Percentiles rank a stretch among this genome's conserved stretches.
These are phyloP conservation scores for Rhamnusium bicolor DNA, from an alignment of 2,888 invertebrate species.

Conservation along the genomic window DNA sequence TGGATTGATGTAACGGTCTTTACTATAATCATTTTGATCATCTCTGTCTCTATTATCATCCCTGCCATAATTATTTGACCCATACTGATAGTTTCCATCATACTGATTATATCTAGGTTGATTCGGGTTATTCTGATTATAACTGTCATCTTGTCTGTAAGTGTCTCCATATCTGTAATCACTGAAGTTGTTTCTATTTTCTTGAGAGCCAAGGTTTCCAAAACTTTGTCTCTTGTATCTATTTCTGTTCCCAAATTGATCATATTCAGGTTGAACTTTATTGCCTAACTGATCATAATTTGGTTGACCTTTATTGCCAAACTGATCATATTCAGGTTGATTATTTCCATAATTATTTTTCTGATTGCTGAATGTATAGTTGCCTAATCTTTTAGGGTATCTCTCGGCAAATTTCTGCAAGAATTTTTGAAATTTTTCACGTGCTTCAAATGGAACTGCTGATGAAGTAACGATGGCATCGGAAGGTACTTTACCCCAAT, in stretches of 20 bases:
- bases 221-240: conserved; percentile 30
- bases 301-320: conserved; percentile 52
- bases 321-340: conserved; percentile 53
- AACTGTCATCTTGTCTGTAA: conserved; percentile 11
- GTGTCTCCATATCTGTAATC: conserved; percentile 10
- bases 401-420: conserved; percentile 76
- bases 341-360: conserved; percentile 50
- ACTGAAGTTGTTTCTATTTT: conserved; percentile 40
- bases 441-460: conserved; percentile 76
- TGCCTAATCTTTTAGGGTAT: conserved; percentile 65
- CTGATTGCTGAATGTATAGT: conserved; percentile 46
- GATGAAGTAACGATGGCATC: conserved; percentile 91
- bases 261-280: conserved; percentile 53
- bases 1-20: conserved; percentile 38
- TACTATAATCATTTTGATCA: conserved; percentile 40
- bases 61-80: background rate
- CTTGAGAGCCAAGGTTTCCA: conserved; percentile 24
- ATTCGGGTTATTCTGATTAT: conserved; percentile 28
- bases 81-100: conserved; percentile 14
- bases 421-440: conserved; percentile 78
- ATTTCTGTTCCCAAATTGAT: conserved; percentile 49
- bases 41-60: conserved; percentile 27
- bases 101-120: conserved; percentile 31
- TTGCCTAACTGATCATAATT: conserved; percentile 56
- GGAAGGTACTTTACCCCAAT: conserved; percentile 90